A percentile compares a stretch with the other conserved stretches of the same genome.
Conservation (phyloP, 2,113 vertebrate species). For the Apus apus region DNA sequence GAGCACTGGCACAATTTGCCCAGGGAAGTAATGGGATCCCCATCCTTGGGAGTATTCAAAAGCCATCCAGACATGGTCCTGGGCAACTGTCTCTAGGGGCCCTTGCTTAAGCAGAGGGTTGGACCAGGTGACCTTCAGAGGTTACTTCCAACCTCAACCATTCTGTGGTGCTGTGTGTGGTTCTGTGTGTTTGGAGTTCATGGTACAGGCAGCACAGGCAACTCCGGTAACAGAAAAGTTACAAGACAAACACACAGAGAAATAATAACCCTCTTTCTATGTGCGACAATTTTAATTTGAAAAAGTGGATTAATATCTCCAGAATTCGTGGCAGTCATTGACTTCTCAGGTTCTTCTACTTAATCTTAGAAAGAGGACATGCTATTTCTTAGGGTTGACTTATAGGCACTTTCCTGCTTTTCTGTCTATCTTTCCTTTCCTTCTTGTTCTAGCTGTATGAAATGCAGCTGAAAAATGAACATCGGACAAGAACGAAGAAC, state of each 20-base stretch:
- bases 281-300: neutral
- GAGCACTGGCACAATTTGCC: neutral
- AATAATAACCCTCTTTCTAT: neutral
- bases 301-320: neutral
- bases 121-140: neutral
- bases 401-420: neutral
- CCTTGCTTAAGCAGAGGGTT: neutral
- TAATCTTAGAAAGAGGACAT: neutral
- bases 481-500: neutral
- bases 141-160: neutral
- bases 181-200: neutral
- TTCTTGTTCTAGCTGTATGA: neutral
- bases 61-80: neutral
- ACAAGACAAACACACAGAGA: neutral
- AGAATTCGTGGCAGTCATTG: neutral
- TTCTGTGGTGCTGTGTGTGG: neutral
- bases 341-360: neutral
- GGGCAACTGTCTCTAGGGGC: neutral
- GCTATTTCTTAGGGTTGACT: neutral
- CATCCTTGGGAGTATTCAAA: neutral
- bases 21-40: neutral
- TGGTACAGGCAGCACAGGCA: neutral
- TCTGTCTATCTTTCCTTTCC: neutral
- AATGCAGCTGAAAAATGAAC: neutral
- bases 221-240: neutral